A percentile compares a stretch with the other conserved stretches of the same genome.
These are phyloP conservation scores for Rhogogaster chlorosoma DNA, from an alignment of 2,888 invertebrate genomes.

Conservation along the genomic window DNA sequence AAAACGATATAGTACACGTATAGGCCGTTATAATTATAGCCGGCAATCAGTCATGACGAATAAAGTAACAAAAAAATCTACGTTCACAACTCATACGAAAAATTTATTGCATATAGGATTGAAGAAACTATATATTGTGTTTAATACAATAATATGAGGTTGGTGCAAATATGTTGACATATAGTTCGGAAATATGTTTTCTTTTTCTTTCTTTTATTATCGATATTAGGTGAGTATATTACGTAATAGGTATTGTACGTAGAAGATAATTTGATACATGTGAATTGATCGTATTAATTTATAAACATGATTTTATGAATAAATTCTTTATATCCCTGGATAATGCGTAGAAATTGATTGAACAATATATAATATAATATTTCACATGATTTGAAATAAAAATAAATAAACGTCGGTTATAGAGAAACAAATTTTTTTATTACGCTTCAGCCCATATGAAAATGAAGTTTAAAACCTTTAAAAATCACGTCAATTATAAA, in stretches of 20 bases:
- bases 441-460: neutral
- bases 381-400: neutral
- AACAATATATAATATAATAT: no score
- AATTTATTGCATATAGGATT: neutral
- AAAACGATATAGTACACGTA: neutral
- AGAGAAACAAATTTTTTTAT: neutral
- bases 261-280: constrained; percentile 8
- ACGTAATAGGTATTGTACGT: neutral
- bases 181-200: neutral
- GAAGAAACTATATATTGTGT: neutral
- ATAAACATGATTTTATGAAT: neutral
- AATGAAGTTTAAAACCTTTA: neutral
- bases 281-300: neutral
- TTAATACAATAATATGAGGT: neutral
- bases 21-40: neutral
- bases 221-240: neutral
- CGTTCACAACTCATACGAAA: neutral
- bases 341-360: neutral
- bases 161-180: neutral
- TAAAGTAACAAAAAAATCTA: neutral
- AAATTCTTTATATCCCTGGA: neutral
- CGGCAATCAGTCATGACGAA: neutral
- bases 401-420: neutral
- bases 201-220: neutral
- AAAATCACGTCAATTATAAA: neutral